Percentiles rank a stretch among this genome's conserved stretches.
Conservation (phyloP, 2,888 invertebrate species). For the Notocelia uddmanniana region DNA sequence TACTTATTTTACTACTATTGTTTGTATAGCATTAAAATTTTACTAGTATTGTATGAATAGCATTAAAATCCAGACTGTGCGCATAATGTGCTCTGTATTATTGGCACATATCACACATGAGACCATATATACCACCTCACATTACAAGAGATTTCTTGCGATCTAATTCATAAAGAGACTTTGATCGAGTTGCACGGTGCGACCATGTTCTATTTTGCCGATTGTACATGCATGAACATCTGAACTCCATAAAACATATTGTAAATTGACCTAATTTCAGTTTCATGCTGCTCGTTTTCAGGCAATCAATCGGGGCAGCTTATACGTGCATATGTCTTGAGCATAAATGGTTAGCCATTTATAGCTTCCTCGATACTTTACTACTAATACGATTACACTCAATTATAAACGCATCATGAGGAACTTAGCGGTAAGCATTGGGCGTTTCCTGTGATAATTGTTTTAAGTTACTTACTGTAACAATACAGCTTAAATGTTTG, state of each 20-base stretch:
- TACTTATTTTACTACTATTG: too few species aligned
- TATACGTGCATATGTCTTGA: not conserved
- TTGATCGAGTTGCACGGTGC: not conserved
- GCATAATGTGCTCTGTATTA: too few species aligned
- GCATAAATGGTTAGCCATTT: slow-evolving; percentile 14
- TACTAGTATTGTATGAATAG: too few species aligned
- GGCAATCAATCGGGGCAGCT: not conserved
- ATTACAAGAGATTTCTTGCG: not conserved
- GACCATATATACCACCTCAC: not conserved
- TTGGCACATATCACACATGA: too few species aligned
- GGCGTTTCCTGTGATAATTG: slow-evolving; percentile 31
- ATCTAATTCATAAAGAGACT: not conserved
- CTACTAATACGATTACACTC: slow-evolving; percentile 13
- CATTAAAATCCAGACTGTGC: too few species aligned
- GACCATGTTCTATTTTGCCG: not conserved
- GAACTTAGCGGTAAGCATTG: slow-evolving; percentile 22
- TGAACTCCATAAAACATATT: not conserved
- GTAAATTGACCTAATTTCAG: slow-evolving; percentile 1
- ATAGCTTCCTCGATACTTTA: slow-evolving; percentile 25
- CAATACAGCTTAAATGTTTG: slow-evolving; percentile 34
- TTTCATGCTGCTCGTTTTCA: not conserved
- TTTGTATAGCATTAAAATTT: not conserved
- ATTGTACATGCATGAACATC: not conserved
- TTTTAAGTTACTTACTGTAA: slow-evolving; percentile 32
- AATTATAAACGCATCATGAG: slow-evolving; percentile 25